Base-by-base conservation (phyloP, 2,888 invertebrate genomes). In the Caenorhabditis angaria region DNA sequence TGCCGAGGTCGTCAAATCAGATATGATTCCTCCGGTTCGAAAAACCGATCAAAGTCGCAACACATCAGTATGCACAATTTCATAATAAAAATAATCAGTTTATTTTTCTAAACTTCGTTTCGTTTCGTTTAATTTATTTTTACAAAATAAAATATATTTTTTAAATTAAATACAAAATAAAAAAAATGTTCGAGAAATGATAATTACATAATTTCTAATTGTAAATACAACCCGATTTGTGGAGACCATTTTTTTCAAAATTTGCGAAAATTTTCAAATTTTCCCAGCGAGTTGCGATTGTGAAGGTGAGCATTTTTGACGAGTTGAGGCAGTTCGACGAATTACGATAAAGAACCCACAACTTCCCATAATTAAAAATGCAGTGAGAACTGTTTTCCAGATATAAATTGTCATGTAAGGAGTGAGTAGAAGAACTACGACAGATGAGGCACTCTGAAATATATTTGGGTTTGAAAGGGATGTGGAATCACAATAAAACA, bases 401-500 rank as follows among this genome's bases (percentile, higher is more conserved):
- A 58, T 67, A 65, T 63, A 57, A 41, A 78, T 70, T 22, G 66
- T 72, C 75, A 78, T 76, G 60, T 74, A 73, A 10, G 78, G 75
- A 8, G 78, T 72, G 10, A 78, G 68, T 24, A 76, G 65, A 22
- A 78, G 73, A 27, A 73, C 72, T 1, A 76, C 59, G 2, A 69
- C 71, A 2, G 78, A 78, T 35, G 74, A 70, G 29, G 63, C 75
- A 51, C 78, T 75, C 75, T 77, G 75, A 47, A 75, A 71, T 28
- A 35, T 22, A 22, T 3, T 10, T 41, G 3, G 18, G 10, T 32
- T 5, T 8, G 32, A 32, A 8, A 2, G 53, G n/a, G 29, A 27
- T 51, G 6, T 14, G 5, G n/a, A n/a, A n/a, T n/a, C n/a, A n/a
- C n/a, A n/a, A n/a, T n/a, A n/a, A n/a, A 51, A 8, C n/a, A 27